Base-by-base conservation (phyloP, 1,140 invertebrate species). In the Leptinotarsa texana region DNA sequence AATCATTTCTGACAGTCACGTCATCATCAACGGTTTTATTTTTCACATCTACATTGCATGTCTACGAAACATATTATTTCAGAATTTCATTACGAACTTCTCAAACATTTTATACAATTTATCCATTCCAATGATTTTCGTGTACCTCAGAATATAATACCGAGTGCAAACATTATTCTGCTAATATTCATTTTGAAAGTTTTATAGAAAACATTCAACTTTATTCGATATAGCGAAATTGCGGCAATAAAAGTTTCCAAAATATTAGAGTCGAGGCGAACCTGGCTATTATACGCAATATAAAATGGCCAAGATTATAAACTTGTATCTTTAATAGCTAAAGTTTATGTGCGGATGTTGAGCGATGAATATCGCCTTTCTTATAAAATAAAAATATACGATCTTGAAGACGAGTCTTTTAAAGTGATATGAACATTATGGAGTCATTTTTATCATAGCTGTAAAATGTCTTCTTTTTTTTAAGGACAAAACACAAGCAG, bases 301-400 rank as follows among this genome's bases (percentile, higher is more conserved):
- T 80, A 80, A 81, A 82, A 82, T 78, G 76, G 78, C 51, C 72
- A 78, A 80, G 81, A 83, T 83, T 83, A 82, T 82, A 81, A 83
- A 83, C 79, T 83, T 82, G 81, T 83, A 82, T 82, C 77, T 83
- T 83, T 83, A 83, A 83, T 83, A 81, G 82, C 79, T 74, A 74
- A 82, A 80, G 69, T 83, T 83, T 82, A 80, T 81, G 80, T 80
- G 77, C 79, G 80, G 81, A 80, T 77, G 78, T 80, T 81, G 80
- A 79, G 78, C 79, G 80, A 81, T 81, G 81, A 80, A 79, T 80
- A 80, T 82, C 81, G 77, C 68, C 74, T 77, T 80, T 78, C 76
- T 76, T 77, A 79, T 67, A 77, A 42, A 42, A 42, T 42, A 42
- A 42, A 42, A 42, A 8, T 42, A 6, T 42, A 42, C 33, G 33